Conservation (phyloP, 2,113 vertebrate species). For the Tetrao urogallus region DNA sequence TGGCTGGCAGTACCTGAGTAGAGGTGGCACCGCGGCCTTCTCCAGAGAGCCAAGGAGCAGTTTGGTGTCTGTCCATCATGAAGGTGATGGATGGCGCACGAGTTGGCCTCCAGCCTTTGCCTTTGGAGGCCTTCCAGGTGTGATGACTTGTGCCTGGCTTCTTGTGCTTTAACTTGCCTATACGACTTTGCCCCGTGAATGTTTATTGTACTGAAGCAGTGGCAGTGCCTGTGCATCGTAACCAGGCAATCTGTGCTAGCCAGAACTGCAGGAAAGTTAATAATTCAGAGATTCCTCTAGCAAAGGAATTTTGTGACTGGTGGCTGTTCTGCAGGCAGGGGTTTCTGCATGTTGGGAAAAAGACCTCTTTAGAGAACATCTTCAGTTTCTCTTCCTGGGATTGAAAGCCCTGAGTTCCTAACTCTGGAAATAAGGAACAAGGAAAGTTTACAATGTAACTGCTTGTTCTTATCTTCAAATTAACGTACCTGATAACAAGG, state of each 20-base stretch:
- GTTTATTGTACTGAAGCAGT: neutral
- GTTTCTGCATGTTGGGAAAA: neutral
- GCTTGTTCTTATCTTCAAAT: neutral
- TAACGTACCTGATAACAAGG: neutral
- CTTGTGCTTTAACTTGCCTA: neutral
- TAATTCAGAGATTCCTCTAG: neutral
- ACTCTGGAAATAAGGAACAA: neutral
- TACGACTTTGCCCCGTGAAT: neutral
- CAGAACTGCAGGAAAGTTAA: neutral
- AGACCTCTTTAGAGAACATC: neutral
- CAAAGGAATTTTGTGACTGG: neutral
- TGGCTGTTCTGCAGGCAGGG: neutral
- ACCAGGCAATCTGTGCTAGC: neutral
- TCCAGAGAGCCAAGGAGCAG: neutral
- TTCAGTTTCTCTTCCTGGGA: neutral
- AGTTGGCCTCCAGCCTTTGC: neutral
- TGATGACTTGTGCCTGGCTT: neutral
- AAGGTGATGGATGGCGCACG: neutral
- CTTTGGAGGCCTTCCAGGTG: neutral
- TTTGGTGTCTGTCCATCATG: neutral
- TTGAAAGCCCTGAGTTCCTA: neutral
- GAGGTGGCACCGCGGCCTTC: neutral
- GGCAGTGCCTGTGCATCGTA: neutral
- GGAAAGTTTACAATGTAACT: neutral
- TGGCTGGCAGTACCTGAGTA: neutral